phyloP scores from a whole-genome alignment of 2,797 vertebrate genomes.

The Lates japonicus region DNA sequence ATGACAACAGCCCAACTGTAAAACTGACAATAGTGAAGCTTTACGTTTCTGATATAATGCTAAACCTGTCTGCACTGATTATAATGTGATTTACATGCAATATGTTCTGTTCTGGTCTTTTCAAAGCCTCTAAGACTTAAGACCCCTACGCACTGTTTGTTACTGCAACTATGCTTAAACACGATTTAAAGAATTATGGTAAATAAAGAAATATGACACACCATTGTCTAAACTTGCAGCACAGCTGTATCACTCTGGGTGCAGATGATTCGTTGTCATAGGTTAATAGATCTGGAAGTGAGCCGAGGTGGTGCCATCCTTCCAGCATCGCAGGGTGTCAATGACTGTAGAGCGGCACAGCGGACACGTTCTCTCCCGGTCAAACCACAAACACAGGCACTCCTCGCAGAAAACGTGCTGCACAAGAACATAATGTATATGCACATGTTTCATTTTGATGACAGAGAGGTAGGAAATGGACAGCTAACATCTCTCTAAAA shows the following conservation, averaged over 20 bases:
- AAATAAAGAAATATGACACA: background rate
- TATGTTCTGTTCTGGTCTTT: background rate
- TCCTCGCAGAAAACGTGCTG: slow-evolving; percentile 99
- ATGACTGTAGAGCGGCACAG: slow-evolving; percentile 93
- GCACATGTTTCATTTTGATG: background rate
- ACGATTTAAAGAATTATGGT: background rate
- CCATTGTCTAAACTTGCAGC: background rate
- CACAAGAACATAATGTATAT: slow-evolving; percentile 22
- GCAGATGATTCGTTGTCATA: background rate
- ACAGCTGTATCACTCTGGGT: background rate
- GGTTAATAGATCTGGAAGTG: slow-evolving; percentile 96
- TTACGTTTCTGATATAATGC: background rate
- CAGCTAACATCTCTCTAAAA: too few species aligned
- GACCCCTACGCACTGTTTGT: background rate
- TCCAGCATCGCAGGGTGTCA: slow-evolving; percentile 96
- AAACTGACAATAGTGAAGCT: slow-evolving; percentile 9
- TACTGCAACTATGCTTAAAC: background rate
- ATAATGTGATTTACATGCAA: background rate
- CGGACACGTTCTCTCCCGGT: slow-evolving; percentile 95
- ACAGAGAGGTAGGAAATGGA: background rate
- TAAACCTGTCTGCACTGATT: background rate
- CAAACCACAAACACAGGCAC: slow-evolving; percentile 97
- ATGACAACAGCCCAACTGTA: background rate
- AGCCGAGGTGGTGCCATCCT: slow-evolving; percentile 96
- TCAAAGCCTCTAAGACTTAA: background rate